A percentile compares a stretch with the other conserved stretches of the same genome.
Conservation (phyloP, 2,797 vertebrate species). For the Lacerta viridis region DNA sequence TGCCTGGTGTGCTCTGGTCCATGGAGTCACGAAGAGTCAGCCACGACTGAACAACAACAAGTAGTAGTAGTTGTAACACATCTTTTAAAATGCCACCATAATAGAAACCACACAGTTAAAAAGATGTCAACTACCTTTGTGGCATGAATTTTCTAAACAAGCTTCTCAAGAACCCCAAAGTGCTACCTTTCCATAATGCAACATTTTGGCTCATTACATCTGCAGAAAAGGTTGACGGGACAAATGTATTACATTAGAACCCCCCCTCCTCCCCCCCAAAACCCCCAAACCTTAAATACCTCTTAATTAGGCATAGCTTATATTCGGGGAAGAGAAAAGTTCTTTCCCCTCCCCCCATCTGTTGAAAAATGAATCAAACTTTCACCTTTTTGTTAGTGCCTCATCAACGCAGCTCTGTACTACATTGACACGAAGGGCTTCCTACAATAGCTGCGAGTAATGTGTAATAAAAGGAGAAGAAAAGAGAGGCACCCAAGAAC, state of each 20-base stretch:
- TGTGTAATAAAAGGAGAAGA: neutral
- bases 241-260: neutral
- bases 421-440: neutral
- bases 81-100: neutral
- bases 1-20: too few relatives aligned
- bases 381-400: conserved; percentile 7
- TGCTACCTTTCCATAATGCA: conserved; percentile 10
- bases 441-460: neutral
- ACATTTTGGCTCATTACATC: neutral
- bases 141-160: neutral
- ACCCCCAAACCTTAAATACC: neutral
- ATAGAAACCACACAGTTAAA: neutral
- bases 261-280: neutral
- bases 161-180: neutral
- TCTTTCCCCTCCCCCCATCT: neutral
- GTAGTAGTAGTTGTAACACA: too few relatives aligned
- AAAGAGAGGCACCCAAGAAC: neutral
- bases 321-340: neutral
- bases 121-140: neutral
- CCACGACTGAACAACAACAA: too few relatives aligned
- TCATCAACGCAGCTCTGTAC: neutral
- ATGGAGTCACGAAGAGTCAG: too few relatives aligned
- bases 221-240: neutral
- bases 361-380: conserved; percentile 16
- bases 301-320: conserved; percentile 29